Evolutionary conservation across 2,888 invertebrate species (phyloP), one percentile per base, ranked within the genome.

Genomic region (Cantharis lateralis): DNA sequence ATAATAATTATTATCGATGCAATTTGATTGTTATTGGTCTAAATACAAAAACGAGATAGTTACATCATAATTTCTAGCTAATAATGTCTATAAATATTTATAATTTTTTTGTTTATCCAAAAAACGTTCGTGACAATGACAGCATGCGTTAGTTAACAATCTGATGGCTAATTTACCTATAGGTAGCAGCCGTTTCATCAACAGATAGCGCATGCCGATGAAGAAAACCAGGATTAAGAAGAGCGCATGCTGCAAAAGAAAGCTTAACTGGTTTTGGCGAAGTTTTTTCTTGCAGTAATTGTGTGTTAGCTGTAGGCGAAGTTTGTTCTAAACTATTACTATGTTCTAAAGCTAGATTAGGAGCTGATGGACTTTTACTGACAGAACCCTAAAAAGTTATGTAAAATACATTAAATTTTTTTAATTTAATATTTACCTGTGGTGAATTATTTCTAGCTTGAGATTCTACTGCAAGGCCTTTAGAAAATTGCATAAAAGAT

Each of bases 201-300:
- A 96, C 95, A 74, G 95, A 95, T 78, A 95, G 89, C 18, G 96
- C 95, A 88, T 96, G 95, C 87, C 95, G 92, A 74, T 94, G 93
- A 70, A 95, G 90, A 32, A 92, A 87, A 18, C 91, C 90, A 78
- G 93, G 93, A 85, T 92, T 93, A 20, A 93, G 87, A 62, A 92
- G 86, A 0, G 91, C 89, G 79, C 90, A 90, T 1, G 91, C 91
- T 0, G 89, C 88, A 66, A 76, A 78, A 5, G 74, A 48, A 1
- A 63, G 68, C 32, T 72, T 75, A 15, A 24, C 63, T 11, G 20
- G n/a, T 20, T 76, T 78, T 10, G 80, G 79, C 7, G 74, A 80
- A n/a, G 77, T 15, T 73, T 82, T 81, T 15, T 82, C 82, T 16
- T 73, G 71, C 11, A 80, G 79, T 15, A 78, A 76, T 62, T 77